These are phyloP conservation scores for Chlorodrepanis virens DNA, from an alignment of 2,113 vertebrate species.

Conservation along the genomic window DNA sequence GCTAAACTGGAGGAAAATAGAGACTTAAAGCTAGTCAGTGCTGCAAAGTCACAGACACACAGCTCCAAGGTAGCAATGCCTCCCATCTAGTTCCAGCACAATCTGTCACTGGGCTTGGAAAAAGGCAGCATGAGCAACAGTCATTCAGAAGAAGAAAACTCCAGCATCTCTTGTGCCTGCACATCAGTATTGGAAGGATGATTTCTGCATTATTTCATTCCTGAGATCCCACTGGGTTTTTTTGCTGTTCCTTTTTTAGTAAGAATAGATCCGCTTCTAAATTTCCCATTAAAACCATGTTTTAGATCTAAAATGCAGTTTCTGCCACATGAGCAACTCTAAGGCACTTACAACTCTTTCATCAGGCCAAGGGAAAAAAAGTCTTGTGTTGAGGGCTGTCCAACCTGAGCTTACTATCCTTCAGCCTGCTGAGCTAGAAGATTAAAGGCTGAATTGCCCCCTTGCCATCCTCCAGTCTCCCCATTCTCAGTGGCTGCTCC, in stretches of 20 bases:
- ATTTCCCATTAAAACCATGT: not conserved
- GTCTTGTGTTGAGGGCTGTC: not conserved
- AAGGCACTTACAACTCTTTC: not conserved
- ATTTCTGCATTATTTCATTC: not conserved
- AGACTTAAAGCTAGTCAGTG: not conserved
- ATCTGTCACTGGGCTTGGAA: not conserved
- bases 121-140: not conserved
- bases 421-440: not conserved
- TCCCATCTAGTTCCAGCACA: not conserved
- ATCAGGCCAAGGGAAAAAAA: rapidly evolving
- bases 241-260: not conserved
- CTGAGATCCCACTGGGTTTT: not conserved
- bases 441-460: not conserved
- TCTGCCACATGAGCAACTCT: not conserved
- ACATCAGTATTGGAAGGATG: not conserved
- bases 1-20: not conserved
- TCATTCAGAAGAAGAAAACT: not conserved
- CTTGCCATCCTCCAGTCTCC: not conserved
- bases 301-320: not conserved
- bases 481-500: not conserved
- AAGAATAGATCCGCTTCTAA: not conserved
- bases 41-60: not conserved
- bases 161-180: not conserved
- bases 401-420: not conserved
- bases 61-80: not conserved